Evolutionary conservation across 2,797 vertebrate genomes (phyloP).

Genomic region (Sebastes minor): DNA sequence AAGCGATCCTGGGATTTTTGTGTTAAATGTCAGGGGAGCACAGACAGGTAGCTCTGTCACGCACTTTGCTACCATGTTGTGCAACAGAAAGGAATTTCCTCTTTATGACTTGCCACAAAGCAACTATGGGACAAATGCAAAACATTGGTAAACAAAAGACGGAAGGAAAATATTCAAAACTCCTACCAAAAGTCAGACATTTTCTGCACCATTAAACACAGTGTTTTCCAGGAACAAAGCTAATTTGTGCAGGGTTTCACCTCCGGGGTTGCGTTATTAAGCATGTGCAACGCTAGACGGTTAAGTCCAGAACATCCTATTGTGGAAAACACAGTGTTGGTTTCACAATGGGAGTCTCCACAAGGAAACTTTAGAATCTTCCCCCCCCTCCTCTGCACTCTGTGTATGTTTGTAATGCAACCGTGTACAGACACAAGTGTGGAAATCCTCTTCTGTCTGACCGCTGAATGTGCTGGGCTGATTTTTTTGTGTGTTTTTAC

Average conservation of each 20-base stretch:
- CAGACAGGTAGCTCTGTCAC: conserved; percentile 38
- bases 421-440: not conserved
- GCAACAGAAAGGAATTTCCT: conserved; percentile 55
- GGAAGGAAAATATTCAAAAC: not conserved
- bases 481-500: not conserved
- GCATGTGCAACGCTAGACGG: conserved; percentile 3
- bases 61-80: not conserved
- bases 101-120: not conserved
- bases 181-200: not conserved
- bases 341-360: conserved; percentile 58
- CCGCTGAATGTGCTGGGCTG: not conserved
- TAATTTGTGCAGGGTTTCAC: conserved; percentile 10
- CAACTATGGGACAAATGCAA: not conserved
- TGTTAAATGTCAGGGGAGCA: conserved; percentile 51
- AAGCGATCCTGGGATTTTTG: conserved; percentile 59
- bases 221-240: conserved; percentile 25
- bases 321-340: conserved; percentile 12
- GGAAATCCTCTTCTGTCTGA: conserved; percentile 8
- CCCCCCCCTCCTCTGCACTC: not conserved
- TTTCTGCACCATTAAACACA: not conserved
- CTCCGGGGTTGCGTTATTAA: not conserved
- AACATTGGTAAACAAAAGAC: not conserved
- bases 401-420: not conserved
- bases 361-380: conserved; percentile 46
- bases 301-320: conserved; percentile 45